These are phyloP conservation scores for Cheilosia grossa DNA, from an alignment of 2,888 invertebrate genomes.

Conservation along the genomic window DNA sequence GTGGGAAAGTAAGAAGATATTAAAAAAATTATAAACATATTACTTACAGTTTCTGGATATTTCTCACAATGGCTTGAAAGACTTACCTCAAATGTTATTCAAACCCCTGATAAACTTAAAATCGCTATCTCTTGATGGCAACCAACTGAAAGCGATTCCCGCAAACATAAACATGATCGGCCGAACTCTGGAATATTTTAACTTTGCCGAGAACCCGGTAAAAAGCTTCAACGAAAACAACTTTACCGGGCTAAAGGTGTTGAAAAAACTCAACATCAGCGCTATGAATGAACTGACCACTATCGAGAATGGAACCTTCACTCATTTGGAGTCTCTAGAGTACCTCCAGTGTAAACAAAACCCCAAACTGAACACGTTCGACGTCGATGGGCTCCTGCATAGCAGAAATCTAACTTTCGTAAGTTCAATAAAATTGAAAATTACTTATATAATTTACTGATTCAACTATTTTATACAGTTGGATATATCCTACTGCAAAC, in stretches of 20 bases:
- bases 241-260: constrained; percentile 85
- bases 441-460: background rate
- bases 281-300: constrained; percentile 85
- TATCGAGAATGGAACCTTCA: constrained; percentile 85
- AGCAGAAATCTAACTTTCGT: constrained; percentile 79
- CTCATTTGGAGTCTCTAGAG: constrained; percentile 82
- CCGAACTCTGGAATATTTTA: constrained; percentile 85
- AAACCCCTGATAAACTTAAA: constrained; percentile 84
- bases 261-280: constrained; percentile 86
- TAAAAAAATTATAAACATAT: background rate
- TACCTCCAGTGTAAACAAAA: constrained; percentile 85
- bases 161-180: constrained; percentile 85
- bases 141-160: constrained; percentile 86
- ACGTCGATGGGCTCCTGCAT: constrained; percentile 84
- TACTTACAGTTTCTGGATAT: constrained; percentile 84
- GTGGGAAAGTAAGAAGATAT: background rate
- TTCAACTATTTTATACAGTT: constrained; percentile 83
- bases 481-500: constrained; percentile 86
- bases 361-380: constrained; percentile 84
- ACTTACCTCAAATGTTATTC: constrained; percentile 85
- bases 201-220: constrained; percentile 86
- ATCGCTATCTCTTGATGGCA: constrained; percentile 86
- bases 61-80: constrained; percentile 85
- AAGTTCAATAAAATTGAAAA: constrained; percentile 57
- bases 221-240: constrained; percentile 85